phyloP scores from a whole-genome alignment of 2,888 invertebrate genomes.

The Drosophila vallismaia region DNA sequence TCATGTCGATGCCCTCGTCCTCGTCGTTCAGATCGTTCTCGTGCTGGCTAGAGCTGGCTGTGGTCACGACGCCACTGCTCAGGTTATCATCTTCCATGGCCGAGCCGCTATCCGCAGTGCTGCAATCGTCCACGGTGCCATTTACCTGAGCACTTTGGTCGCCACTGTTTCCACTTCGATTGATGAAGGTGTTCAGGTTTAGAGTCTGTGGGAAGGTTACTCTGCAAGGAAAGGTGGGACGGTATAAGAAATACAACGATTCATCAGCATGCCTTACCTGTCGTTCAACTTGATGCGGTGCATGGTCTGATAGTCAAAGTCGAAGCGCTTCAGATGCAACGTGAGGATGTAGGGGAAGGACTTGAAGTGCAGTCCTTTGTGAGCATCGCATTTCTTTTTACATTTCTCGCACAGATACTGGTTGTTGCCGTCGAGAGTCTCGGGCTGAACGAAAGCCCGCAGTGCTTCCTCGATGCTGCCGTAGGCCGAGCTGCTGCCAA shows the following conservation, averaged over 20 bases:
- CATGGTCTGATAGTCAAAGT: slow-evolving; percentile 93
- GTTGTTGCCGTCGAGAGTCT: slow-evolving; percentile 92
- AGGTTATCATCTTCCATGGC: slow-evolving; percentile 88
- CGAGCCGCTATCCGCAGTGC: slow-evolving; percentile 88
- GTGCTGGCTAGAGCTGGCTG: slow-evolving; percentile 82
- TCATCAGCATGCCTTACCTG: slow-evolving; percentile 85
- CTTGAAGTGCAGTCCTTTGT: slow-evolving; percentile 94
- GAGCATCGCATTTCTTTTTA: slow-evolving; percentile 93
- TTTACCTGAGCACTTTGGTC: slow-evolving; percentile 63
- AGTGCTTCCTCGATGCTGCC: slow-evolving; percentile 93
- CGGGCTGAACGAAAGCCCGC: slow-evolving; percentile 92
- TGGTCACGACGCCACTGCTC: slow-evolving; percentile 83
- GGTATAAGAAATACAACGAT: not conserved
- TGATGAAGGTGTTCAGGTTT: slow-evolving; percentile 90
- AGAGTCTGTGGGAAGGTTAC: slow-evolving; percentile 92
- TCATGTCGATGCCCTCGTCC: slow-evolving; percentile 88
- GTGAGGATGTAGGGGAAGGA: slow-evolving; percentile 94
- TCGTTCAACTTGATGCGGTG: slow-evolving; percentile 94
- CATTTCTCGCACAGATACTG: slow-evolving; percentile 95
- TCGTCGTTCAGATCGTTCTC: slow-evolving; percentile 85
- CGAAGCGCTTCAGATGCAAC: slow-evolving; percentile 94
- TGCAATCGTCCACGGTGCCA: slow-evolving; percentile 86
- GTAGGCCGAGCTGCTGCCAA: slow-evolving; percentile 90
- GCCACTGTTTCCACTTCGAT: slow-evolving; percentile 69
- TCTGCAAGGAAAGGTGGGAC: slow-evolving; percentile 84